Evolutionary conservation across 2,797 vertebrate species (phyloP), one percentile per base, ranked within the genome.

Genomic region (Sebastiscus tertius): DNA sequence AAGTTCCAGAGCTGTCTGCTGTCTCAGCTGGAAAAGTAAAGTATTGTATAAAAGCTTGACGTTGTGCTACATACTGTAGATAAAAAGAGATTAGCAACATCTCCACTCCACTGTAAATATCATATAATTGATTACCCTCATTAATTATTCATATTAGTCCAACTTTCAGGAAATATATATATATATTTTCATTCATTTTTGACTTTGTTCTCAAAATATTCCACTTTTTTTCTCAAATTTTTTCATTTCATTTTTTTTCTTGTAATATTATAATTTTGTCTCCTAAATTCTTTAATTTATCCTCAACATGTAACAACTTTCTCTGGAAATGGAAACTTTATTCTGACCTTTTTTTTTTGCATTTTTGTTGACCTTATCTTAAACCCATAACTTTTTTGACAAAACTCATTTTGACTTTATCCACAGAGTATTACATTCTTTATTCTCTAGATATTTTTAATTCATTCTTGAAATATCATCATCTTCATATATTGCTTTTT

Each of bases 1-100:
- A 59, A 66, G 49, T 60, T 36, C 34, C 34, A 54, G 52, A 75
- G 31, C 65, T 39, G 73, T 67, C 18, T 82, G 80, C 84, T 75
- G 63, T 27, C 31, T 87, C 58, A 66, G 46, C 65, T 58, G 39
- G 42, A 79, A 72, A 6, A 14, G 0, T 1, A 72, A 72, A 66
- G 36, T 4, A 74, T 14, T 80, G 69, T 67, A 58, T 54, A 49
- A 20, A 60, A 27, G 29, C 2, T 13, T 24, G 11, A 62, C 1
- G 24, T 70, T 75, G 36, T 24, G 36, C 49, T 71, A 20, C 26
- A 33, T 7, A 13, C 46, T 49, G 42, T 46, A 29, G 24, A 70
- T 8, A 29, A 11, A 68, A 29, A 70, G 26, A 49, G 42, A 0
- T 34, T 56, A 59, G 14, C 1, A 52, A 14, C 2, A 14, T 27